Base-by-base conservation (phyloP, 2,888 invertebrate species). In the Drosophila phalerata region DNA sequence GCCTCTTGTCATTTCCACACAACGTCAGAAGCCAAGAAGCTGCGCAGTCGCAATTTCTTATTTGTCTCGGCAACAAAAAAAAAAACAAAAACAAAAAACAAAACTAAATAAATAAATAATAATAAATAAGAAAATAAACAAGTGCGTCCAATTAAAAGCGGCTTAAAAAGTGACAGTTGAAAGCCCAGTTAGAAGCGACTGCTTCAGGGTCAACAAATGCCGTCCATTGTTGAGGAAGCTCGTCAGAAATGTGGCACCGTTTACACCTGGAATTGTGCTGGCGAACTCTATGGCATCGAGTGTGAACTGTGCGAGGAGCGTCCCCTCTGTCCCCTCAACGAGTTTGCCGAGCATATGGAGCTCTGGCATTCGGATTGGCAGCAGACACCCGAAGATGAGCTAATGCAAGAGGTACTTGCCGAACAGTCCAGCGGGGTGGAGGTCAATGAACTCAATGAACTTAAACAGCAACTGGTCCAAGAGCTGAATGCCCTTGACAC, bases 321-420 rank as follows among this genome's bases (percentile, higher is more conserved):
- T 0, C 89, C 90, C 0, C 65, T 91, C 1, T 91, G 90, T 37
- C 81, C 90, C 0, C 69, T 91, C 5, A 60, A 82, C 22, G 91
- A 91, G 30, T 91, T 90, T 43, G 77, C 89, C 0, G 83, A 89
- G 57, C 91, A 91, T 28, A 91, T 91, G 91, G 81, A 90, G 10
- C 58, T 89, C 6, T 91, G 91, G 90, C 91, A 91, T 42, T 78
- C 77, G 10, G 82, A 82, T 17, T 89, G 90, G 90, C 69, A 80
- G 22, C 67, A 66, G 38, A 11, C 69, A 6, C 52, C 87, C 15
- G 86, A 81, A 17, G 87, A 85, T 48, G 88, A 85, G n/a, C 72
- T 85, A 0, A 86, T 85, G 88, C 85, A 70, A 34, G 85, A 85
- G 57, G 85, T 85, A 34, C 69, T 85, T 6, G 88, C 85, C 42